A percentile compares a stretch with the other conserved stretches of the same genome.
phyloP scores from a whole-genome alignment of 2,797 vertebrate genomes.

The Bryconaethiops microstoma region DNA sequence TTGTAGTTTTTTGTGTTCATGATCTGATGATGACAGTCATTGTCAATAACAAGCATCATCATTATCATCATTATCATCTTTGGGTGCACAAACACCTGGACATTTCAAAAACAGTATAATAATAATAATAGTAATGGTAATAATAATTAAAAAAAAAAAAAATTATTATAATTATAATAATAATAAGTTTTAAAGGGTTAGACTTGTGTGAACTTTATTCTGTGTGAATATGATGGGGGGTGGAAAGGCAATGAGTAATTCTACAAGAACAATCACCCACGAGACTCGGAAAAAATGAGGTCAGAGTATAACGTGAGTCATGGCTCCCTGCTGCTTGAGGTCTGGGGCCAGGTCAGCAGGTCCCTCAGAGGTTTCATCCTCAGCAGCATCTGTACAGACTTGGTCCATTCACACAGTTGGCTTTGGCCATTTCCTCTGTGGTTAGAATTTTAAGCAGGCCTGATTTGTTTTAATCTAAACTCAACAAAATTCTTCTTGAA shows the following conservation, averaged over 20 bases:
- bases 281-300: constrained; percentile 32
- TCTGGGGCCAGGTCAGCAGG: constrained; percentile 30
- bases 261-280: background rate
- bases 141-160: no score
- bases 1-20: no score
- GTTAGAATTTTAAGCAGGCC: background rate
- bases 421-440: background rate
- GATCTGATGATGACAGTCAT: no score
- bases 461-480: background rate
- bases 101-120: no score
- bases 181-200: no score
- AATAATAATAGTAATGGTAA: no score
- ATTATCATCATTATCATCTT: no score
- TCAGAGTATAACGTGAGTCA: constrained; percentile 50
- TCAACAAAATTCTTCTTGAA: background rate
- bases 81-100: no score
- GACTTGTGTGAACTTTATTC: background rate
- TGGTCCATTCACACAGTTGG: constrained; percentile 2
- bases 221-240: background rate
- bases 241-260: background rate
- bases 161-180: no score
- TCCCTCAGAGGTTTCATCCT: constrained; percentile 23
- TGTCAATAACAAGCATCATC: no score
- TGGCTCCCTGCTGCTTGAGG: constrained; percentile 35
- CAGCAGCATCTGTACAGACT: constrained; percentile 30